Evolutionary conservation across 2,797 vertebrate genomes (phyloP).

Genomic region (Protosalanx chinensis): DNA sequence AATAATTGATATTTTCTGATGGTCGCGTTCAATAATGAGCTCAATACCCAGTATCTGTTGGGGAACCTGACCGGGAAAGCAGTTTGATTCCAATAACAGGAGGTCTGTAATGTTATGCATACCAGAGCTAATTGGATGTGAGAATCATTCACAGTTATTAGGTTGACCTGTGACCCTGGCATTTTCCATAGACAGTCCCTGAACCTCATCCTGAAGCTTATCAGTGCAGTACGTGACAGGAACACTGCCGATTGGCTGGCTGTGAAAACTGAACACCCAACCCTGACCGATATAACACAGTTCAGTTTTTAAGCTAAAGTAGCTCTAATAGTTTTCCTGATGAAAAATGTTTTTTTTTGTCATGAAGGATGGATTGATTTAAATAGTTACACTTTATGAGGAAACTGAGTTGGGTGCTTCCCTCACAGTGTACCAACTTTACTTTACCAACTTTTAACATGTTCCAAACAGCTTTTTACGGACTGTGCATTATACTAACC

Average conservation of each 20-base stretch:
- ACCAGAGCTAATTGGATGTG: conserved; percentile 59
- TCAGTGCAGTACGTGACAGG: conserved; percentile 39
- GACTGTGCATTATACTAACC: too few species aligned
- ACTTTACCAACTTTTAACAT: background rate
- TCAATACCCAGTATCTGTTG: conserved; percentile 40
- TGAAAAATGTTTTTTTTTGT: conserved; percentile 74
- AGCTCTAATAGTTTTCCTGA: conserved; percentile 60
- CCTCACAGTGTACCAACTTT: background rate
- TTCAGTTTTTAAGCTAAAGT: conserved; percentile 77
- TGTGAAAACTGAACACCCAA: conserved; percentile 64
- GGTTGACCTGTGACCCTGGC: conserved; percentile 57
- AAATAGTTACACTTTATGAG: conserved; percentile 68
- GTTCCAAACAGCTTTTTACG: background rate
- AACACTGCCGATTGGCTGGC: conserved; percentile 59
- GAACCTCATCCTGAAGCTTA: conserved; percentile 51
- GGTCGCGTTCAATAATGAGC: conserved; percentile 49
- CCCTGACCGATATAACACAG: conserved; percentile 68
- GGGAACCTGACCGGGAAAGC: conserved; percentile 33
- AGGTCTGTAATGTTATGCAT: conserved; percentile 40
- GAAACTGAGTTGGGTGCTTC: conserved; percentile 23
- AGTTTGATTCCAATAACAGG: conserved; percentile 48
- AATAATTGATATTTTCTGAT: conserved; percentile 40
- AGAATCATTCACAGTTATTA: conserved; percentile 52
- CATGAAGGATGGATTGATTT: conserved; percentile 77
- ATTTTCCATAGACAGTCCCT: conserved; percentile 56